Base-by-base conservation (phyloP, 2,888 invertebrate genomes). In the Plagodis pulveraria region DNA sequence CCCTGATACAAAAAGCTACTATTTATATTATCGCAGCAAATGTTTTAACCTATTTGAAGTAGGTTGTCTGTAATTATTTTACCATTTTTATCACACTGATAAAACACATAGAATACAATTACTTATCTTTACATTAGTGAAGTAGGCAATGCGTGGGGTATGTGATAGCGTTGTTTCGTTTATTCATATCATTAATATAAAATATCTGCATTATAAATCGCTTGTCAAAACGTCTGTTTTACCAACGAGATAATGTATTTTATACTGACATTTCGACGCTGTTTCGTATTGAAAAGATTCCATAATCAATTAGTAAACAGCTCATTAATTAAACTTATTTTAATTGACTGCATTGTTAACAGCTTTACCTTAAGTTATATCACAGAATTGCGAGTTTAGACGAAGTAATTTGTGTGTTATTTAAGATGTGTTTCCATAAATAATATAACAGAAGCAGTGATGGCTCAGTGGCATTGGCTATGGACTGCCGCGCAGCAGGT, bases 1-100 rank as follows among this genome's bases (percentile, higher is more conserved):
- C 61, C 51, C 63, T 67, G 70, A 72, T 73, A 63, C 41, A 55
- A 76, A 72, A 51, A 58, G 66, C 66, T 65, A 63, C 64, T 71
- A 72, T 72, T 66, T 66, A 63, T 71, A 71, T 76, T 72, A 73
- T 78, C 70, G 43, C 33, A 58, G 65, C 66, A 57, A 66, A 74
- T 58, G 61, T 60, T 60, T 70, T 58, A 63, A 46, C 45, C 45
- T 62, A 41, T 40, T 46, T 55, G 63, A 22, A 53, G 58, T 62
- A 61, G 62, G 63, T 54, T 66, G 64, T 57, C 8, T 10, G 54
- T 63, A 65, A 59, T 66, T 63, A 55, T 67, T 57, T 56, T 64
- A 22, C 41, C 45, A 62, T 59, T 62, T 66, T 66, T 66, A 63
- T 66, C 63, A 36, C 49, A 35, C 43, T 58, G 60, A 64, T 69